Evolutionary conservation across 2,113 vertebrate species (phyloP), one percentile per base, ranked within the genome.

Genomic region (Actenoides hombroni): DNA sequence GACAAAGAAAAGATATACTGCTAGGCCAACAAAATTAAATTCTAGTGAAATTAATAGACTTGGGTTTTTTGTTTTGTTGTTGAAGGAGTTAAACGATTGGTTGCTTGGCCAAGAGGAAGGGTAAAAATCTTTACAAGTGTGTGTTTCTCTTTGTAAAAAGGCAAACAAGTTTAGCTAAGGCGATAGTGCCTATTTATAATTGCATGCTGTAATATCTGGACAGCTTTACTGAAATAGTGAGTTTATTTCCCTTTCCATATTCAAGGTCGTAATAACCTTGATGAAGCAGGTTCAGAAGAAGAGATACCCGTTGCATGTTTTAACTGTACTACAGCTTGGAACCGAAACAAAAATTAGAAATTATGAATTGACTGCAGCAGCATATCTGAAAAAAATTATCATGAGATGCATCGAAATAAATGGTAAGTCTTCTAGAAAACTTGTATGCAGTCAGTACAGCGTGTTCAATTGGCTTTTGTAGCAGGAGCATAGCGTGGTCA

Each of bases 321-420:
- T 99, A 19, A 98, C 98, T 26, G 94, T 98, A 6, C 94, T 98
- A 31, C 98, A 99, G 6, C 98, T 99, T 89, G 99, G 99, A 49
- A 96, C 98, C 11, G 97, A 99, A 97, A 98, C 98, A 39, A 98
- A 96, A 97, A 96, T 99, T 68, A 98, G 98, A 91, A 98, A 98
- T 87, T 98, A 98, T 11, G 98, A 99, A 88, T 94, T 98, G 97
- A 97, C 97, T 37, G 99, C 98, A 82, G 97, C 98, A 14, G 98
- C 98, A 2, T 99, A 99, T 96, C 98, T 99, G 63, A 98, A 98
- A 75, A 98, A 98, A 88, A 98, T 99, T 80, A 97, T 90, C 11
- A 97, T 99, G 98, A 98, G 68, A 57, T 99, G 98, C 94, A 97
- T 96, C 83, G 98, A 99, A 91, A 99, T 99, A 91, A 97, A 95